These are phyloP conservation scores for Eilema depressum DNA, from an alignment of 2,888 invertebrate genomes.

Conservation along the genomic window DNA sequence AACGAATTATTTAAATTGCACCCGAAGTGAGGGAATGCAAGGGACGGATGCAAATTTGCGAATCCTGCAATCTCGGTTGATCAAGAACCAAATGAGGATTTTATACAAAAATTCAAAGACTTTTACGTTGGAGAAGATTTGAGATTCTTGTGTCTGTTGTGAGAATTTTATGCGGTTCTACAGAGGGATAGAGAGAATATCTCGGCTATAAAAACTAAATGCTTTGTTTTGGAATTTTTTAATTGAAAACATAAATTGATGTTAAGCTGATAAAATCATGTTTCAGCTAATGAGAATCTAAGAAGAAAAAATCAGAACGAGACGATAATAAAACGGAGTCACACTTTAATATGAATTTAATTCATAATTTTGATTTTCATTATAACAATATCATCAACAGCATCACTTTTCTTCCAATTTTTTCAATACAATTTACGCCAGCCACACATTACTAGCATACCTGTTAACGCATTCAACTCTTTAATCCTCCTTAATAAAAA, in stretches of 20 bases:
- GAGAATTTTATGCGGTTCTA: slow-evolving; percentile 45
- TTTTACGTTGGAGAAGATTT: slow-evolving; percentile 54
- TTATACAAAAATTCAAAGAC: slow-evolving; percentile 79
- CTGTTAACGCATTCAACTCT: neutral
- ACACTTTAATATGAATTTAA: too few species aligned
- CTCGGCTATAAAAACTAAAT: slow-evolving; percentile 18
- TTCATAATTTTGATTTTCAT: too few species aligned
- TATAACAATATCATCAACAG: too few species aligned
- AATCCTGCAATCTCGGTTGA: slow-evolving; percentile 73
- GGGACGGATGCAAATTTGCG: slow-evolving; percentile 77
- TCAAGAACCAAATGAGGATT: slow-evolving; percentile 78
- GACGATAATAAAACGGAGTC: too few species aligned
- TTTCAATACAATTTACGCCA: too few species aligned
- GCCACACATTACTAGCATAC: too few species aligned
- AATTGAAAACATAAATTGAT: slow-evolving; percentile 25
- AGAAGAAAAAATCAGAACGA: too few species aligned
- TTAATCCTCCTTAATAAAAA: neutral
- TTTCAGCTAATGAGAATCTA: neutral
- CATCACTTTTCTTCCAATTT: too few species aligned
- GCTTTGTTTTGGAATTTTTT: slow-evolving; percentile 31
- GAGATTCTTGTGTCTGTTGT: slow-evolving; percentile 56
- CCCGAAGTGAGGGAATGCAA: slow-evolving; percentile 57
- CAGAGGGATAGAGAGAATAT: slow-evolving; percentile 36
- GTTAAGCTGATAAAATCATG: neutral
- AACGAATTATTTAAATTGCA: slow-evolving; percentile 81